Base-by-base conservation (phyloP, 1,140 invertebrate species). In the Drosophila ficusphila region DNA sequence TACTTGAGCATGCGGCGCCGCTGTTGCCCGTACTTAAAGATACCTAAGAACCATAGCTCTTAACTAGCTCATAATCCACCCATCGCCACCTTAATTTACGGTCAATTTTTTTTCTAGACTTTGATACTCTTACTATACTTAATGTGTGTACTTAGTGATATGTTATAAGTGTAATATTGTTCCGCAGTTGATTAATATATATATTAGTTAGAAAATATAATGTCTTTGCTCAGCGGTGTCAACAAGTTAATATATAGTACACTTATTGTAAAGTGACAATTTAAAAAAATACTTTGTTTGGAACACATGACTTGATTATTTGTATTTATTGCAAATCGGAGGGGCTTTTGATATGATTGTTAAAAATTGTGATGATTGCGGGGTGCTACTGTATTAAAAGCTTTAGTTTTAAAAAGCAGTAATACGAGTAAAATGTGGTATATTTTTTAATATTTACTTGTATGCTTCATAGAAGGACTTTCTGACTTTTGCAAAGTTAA, bases 111-210 rank as follows among this genome's bases (percentile, higher is more conserved):
- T 41, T 27, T 39, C 14, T 34, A 29, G 14, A 9, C 31, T 48
- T 54, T 27, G 56, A 58, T 58, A 58, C 56, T 58, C 56, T 25
- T 57, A 16, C 54, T 57, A 57, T 19, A 23, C 4, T 31, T 53
- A 57, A 16, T 31, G 18, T 23, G 34, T 44, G 19, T 62, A 25
- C 38, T 62, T 62, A 62, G 58, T 58, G 36, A 58, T 58, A 57
- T 23, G 39, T 56, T 12, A 56, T 33, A 56, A 56, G 25, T 56
- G 44, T 56, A 23, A 8, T 31, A 46, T 21, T 52, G 46, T 52
- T 36, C 29, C 11, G 19, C 44, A 36, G 9, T 53, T 36, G n/a
- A 53, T 53, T 53, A 57, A 51, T 53, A 9, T 29, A 19, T 16
- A 14, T 21, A 21, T 58, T 57, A 19, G 4, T 11, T 27, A 33